A percentile compares a stretch with the other conserved stretches of the same genome.
phyloP scores from a whole-genome alignment of 2,113 vertebrate genomes.

The Oxyura jamaicensis region DNA sequence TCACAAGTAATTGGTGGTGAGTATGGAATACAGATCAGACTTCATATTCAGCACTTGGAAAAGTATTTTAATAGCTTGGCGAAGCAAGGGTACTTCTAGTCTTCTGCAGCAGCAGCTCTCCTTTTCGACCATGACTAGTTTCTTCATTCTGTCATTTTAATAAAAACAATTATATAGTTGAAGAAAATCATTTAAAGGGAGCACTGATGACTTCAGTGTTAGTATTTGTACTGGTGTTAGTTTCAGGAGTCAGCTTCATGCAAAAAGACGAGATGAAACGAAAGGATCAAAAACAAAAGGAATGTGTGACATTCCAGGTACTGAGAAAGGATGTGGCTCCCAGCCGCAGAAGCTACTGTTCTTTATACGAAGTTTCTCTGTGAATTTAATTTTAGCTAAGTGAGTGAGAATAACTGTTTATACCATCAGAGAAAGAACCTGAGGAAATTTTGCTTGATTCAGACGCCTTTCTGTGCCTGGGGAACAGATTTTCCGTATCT shows the following conservation, averaged over 20 bases:
- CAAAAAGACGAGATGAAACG: not conserved
- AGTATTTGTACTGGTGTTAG: not conserved
- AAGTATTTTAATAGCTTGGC: slow-evolving; percentile 66
- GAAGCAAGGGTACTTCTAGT: slow-evolving; percentile 37
- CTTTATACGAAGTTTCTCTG: slow-evolving; percentile 15
- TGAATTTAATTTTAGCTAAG: slow-evolving; percentile 33
- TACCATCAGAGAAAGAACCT: slow-evolving; percentile 60
- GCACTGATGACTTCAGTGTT: not conserved
- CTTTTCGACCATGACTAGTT: slow-evolving; percentile 44
- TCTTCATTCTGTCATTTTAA: slow-evolving; percentile 27
- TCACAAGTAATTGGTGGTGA: slow-evolving; percentile 36
- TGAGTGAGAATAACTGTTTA: slow-evolving; percentile 66
- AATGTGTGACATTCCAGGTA: slow-evolving; percentile 3
- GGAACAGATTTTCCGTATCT: slow-evolving; percentile 53
- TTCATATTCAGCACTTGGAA: slow-evolving; percentile 53
- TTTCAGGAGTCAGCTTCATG: not conserved
- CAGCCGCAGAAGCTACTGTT: not conserved
- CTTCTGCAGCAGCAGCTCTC: slow-evolving; percentile 25
- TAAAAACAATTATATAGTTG: slow-evolving; percentile 9
- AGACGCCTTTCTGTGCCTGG: slow-evolving; percentile 15
- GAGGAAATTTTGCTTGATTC: slow-evolving; percentile 64
- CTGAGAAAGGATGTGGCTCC: slow-evolving; percentile 3
- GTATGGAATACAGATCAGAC: slow-evolving; percentile 53
- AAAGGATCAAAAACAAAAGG: not conserved
- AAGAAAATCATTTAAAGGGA: slow-evolving; percentile 7